Evolutionary conservation across 1,140 invertebrate genomes (phyloP).

Genomic region (Wiebesia pumilae): DNA sequence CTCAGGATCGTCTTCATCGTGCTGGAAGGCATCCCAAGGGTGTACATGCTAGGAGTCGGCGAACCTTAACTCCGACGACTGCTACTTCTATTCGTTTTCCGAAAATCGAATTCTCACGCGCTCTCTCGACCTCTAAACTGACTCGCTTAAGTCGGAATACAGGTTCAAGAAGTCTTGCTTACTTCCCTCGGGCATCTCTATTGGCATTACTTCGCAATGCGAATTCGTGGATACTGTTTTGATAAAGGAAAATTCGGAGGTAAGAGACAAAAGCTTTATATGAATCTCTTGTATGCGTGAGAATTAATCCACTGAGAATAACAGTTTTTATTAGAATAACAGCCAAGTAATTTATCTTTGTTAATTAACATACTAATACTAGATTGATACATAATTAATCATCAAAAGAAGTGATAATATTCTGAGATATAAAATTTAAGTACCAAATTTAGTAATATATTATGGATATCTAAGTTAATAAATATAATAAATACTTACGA

Average conservation of each 20-base stretch:
- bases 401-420: no score
- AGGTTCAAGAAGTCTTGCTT: not conserved
- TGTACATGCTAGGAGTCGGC: not conserved
- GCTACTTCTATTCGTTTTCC: not conserved
- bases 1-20: not conserved
- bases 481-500: no score
- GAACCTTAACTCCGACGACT: not conserved
- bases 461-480: no score
- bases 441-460: no score
- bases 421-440: no score
- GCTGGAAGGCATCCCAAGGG: not conserved
- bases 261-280: not conserved
- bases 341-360: not conserved
- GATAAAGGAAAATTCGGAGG: constrained; percentile 15
- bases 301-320: not conserved
- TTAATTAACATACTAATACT: no score
- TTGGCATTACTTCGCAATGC: not conserved
- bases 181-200: not conserved
- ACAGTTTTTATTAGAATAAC: not conserved
- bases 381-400: no score
- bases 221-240: constrained; percentile 3
- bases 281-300: constrained; percentile 1
- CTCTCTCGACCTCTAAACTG: not conserved
- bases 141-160: not conserved
- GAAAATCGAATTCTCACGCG: constrained; percentile 6